A percentile compares a stretch with the other conserved stretches of the same genome.
Conservation (phyloP, 2,797 vertebrate genomes). For the Lacerta viridis region DNA sequence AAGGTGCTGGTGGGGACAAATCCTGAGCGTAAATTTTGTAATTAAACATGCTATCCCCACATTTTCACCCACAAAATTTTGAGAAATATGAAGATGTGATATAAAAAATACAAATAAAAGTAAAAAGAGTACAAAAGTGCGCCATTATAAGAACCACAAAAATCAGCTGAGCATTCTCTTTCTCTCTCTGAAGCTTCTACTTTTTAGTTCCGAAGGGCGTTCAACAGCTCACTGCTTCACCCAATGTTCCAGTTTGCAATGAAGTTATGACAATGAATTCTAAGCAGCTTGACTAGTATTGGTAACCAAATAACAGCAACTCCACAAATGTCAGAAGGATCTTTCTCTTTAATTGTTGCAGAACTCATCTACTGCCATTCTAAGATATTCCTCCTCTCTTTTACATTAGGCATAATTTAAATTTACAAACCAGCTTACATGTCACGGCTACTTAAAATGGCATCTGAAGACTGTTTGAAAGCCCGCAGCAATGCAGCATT, state of each 20-base stretch:
- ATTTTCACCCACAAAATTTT: neutral
- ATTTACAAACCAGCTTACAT: neutral
- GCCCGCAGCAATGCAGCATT: neutral
- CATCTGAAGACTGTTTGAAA: slow-evolving; percentile 1
- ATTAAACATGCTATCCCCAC: neutral
- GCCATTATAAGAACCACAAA: too few species aligned
- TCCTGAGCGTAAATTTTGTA: neutral
- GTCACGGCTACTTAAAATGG: neutral
- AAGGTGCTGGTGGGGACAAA: neutral
- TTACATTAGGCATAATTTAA: neutral
- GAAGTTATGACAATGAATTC: neutral
- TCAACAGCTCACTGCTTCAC: neutral
- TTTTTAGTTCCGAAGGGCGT: too few species aligned
- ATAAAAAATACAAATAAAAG: neutral
- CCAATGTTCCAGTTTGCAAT: neutral
- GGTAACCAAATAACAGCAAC: neutral
- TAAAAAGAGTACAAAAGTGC: neutral
- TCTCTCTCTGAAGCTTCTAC: neutral
- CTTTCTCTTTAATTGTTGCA: neutral
- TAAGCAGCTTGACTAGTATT: neutral
- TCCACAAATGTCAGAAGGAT: neutral
- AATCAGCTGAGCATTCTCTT: neutral
- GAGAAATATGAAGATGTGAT: neutral
- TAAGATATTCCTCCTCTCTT: neutral
- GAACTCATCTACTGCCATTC: neutral